These are phyloP conservation scores for Drosophila biarmipes DNA, from an alignment of 1,140 invertebrate genomes.

Conservation along the genomic window DNA sequence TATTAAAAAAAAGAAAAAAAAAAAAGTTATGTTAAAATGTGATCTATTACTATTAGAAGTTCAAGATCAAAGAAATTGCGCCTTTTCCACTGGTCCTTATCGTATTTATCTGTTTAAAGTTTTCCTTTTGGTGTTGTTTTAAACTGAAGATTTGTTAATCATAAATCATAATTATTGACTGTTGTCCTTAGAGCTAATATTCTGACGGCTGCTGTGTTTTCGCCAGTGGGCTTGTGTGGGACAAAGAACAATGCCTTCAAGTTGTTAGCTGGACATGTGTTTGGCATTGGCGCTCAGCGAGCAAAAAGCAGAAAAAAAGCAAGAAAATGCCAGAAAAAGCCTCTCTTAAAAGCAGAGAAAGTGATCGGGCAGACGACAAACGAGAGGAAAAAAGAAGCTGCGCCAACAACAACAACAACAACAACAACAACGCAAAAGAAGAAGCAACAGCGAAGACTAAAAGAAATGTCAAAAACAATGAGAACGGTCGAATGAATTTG, in stretches of 20 bases:
- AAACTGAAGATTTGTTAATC: no score
- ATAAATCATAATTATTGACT: not conserved
- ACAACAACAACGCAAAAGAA: slow-evolving; percentile 2
- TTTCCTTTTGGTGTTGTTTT: no score
- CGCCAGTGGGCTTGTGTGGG: slow-evolving; percentile 4
- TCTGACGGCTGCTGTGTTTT: slow-evolving; percentile 4
- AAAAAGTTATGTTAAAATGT: no score
- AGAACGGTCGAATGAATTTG: slow-evolving; percentile 83
- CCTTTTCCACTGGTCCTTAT: no score
- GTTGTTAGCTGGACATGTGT: slow-evolving; percentile 43
- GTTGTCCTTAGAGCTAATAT: not conserved
- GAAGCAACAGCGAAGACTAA: slow-evolving; percentile 53
- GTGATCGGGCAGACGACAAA: slow-evolving; percentile 36
- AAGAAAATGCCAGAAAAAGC: slow-evolving; percentile 12
- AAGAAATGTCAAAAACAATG: slow-evolving; percentile 84
- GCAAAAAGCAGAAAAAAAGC: slow-evolving; percentile 14
- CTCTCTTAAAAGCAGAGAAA: slow-evolving; percentile 29
- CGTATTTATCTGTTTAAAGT: no score
- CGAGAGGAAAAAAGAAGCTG: slow-evolving; percentile 4
- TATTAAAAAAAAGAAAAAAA: no score
- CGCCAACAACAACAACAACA: not conserved
- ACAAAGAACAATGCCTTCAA: slow-evolving; percentile 34
- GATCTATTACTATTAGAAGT: no score
- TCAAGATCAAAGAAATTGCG: no score
- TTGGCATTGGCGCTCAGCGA: slow-evolving; percentile 38